Base-by-base conservation (phyloP, 2,888 invertebrate species). In the Aelia acuminata region DNA sequence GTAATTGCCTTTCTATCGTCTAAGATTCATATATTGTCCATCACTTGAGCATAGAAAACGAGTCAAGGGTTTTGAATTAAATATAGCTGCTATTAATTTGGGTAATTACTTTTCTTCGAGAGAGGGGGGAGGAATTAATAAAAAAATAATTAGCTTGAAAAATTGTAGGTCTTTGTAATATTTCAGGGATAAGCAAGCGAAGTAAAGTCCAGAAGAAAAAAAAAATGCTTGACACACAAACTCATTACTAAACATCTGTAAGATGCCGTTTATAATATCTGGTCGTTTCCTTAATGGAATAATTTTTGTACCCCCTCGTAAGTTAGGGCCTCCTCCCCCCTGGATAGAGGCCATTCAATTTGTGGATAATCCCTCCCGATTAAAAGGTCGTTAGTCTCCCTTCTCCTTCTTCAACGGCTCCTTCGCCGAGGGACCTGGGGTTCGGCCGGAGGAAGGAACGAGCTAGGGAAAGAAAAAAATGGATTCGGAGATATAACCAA, bases 401-500 rank as follows among this genome's bases (percentile, higher is more conserved):
- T 88, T n/a, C 53, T 39, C 84, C 10, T n/a, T 47, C 57, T 84
- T 1, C 39, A 35, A 53, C 53, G 15, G 1, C 84, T 84, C 84
- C 4, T 18, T 35, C 57, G 10, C 39, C 57, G 7, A 48, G n/a
- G 80, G 11, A 11, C 22, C 18, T n/a, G 75, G 49, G 49, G 13
- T 26, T 86, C 57, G 0, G 15, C 50, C 8, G n/a, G 48, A 63
- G 7, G 31, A 35, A 57, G 57, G 80, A 57, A n/a, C 5, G 47
- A n/a, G n/a, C n/a, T n/a, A 63, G 39, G 47, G 31, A 22, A 63
- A n/a, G n/a, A 63, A 84, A 88, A 88, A 88, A 84, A 88, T 84
- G 84, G 84, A 88, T 84, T 80, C 39, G 84, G 18, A 87, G 87
- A 87, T 84, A 87, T 87, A 87, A 87, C 50, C 87, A 87, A 87